These are phyloP conservation scores for Corvus hawaiiensis DNA, from an alignment of 2,113 vertebrate genomes.

Conservation along the genomic window DNA sequence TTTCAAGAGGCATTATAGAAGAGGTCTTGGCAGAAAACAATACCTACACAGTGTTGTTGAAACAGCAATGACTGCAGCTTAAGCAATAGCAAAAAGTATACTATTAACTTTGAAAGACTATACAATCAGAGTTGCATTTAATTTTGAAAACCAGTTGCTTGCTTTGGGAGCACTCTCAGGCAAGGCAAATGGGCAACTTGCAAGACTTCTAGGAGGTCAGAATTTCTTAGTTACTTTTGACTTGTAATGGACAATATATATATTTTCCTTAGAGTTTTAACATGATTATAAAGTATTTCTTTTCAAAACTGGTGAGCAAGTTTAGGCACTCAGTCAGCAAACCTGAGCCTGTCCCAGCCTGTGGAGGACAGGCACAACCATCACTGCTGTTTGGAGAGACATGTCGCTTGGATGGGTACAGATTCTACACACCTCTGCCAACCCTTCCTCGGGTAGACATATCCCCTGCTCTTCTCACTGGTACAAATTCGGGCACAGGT, in stretches of 20 bases:
- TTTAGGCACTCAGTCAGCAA: background rate
- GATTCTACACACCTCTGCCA: background rate
- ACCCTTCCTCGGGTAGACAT: accelerated
- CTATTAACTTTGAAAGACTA: background rate
- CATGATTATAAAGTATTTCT: background rate
- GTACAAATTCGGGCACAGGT: background rate
- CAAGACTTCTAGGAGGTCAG: background rate
- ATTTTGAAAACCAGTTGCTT: background rate
- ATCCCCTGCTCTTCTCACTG: background rate
- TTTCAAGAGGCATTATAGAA: background rate
- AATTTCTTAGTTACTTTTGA: background rate
- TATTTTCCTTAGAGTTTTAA: background rate
- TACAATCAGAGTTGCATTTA: background rate
- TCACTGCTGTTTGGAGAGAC: no score
- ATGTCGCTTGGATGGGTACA: accelerated
- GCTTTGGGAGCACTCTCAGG: background rate
- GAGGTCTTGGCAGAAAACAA: background rate
- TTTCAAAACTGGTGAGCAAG: background rate
- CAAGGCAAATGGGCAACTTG: background rate
- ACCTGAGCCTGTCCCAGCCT: background rate
- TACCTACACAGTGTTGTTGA: background rate
- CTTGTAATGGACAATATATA: background rate
- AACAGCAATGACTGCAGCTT: background rate
- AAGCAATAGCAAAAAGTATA: background rate
- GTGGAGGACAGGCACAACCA: no score